Evolutionary conservation across 1,140 invertebrate genomes (phyloP), one percentile per base, ranked within the genome.

Genomic region (Gryllus bimaculatus): DNA sequence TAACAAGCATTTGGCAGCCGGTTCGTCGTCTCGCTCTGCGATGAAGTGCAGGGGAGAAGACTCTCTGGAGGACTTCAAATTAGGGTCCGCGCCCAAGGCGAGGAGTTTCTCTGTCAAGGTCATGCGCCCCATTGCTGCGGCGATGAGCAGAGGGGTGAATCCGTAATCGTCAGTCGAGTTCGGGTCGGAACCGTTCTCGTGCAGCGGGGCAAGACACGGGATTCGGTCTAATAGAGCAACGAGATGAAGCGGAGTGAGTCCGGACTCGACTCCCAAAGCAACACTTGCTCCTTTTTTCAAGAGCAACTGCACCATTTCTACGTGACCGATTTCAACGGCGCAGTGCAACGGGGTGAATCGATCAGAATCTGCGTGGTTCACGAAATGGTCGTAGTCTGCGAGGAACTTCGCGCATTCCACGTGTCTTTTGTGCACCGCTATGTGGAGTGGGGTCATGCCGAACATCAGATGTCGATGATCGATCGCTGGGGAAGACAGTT

Each of bases 181-280:
- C 7, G 80, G 80, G 75, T 83, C 80, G 47, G 80, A 73, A 47
- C 82, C 84, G 39, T 77, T 47, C 73, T 85, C 80, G 77, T 81
- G 84, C 15, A 86, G 79, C 78, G 83, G 84, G 80, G 82, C 82
- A 66, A 84, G 83, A 47, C 85, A 78, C n/a, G 83, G 78, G 21
- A 83, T 78, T 82, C 84, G 81, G 12, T 85, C 85, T 76, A 83
- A 83, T 47, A 83, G 82, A 5, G 83, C 82, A 8, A 85, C 84
- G 26, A 86, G 74, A 76, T 86, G 85, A 47, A 86, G 79, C 12
- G 83, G 82, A 8, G 84, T 86, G 78, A 86, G 84, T 8, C 84
- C 85, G 8, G 83, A 84, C 49, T 66, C 48, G 20, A 13, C 18
- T 3, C 66, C 66, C 13, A 73, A 73, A 15, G 1, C 13, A 15